Conservation (phyloP, 1,140 invertebrate species). For the Drosophila azteca region DNA sequence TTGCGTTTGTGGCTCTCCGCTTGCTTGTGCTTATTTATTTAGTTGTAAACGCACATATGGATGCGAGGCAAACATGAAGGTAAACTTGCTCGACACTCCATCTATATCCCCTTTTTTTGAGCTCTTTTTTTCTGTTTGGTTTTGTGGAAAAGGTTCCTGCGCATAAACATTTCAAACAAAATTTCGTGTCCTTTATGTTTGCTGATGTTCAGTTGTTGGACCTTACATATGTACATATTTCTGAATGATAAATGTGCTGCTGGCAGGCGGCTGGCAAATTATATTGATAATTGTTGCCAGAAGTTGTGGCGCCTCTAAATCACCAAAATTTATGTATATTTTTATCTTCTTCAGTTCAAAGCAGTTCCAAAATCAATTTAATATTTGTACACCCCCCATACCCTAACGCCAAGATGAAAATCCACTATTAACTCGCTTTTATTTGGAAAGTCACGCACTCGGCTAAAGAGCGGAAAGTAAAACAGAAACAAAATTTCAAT, state of each 20-base stretch:
- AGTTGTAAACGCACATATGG: conserved; percentile 27
- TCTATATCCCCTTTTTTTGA: conserved; percentile 37
- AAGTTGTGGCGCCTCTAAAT: conserved; percentile 43
- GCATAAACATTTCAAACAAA: conserved; percentile 23
- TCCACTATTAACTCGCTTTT: conserved; percentile 7
- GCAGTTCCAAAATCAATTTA: conserved; percentile 11
- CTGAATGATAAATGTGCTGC: conserved; percentile 38
- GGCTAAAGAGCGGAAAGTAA: conserved; percentile 59
- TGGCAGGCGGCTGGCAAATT: conserved; percentile 41
- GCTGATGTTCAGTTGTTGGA: conserved; percentile 9
- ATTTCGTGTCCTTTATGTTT: neutral
- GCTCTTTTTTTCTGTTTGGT: conserved; percentile 4
- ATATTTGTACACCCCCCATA: neutral
- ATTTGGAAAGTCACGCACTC: conserved; percentile 49
- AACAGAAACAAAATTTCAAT: conserved; percentile 75
- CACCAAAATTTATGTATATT: conserved; percentile 35
- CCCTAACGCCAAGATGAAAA: neutral
- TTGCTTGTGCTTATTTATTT: conserved; percentile 63
- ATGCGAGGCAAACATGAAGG: conserved; percentile 48
- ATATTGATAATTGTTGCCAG: conserved; percentile 47
- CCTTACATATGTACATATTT: conserved; percentile 43
- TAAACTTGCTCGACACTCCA: conserved; percentile 20
- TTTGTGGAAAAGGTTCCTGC: too few relatives aligned
- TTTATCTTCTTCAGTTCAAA: conserved; percentile 14
- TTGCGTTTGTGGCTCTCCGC: conserved; percentile 37